Conservation (phyloP, 2,888 invertebrate genomes). For the Phyllotreta cruciferae region DNA sequence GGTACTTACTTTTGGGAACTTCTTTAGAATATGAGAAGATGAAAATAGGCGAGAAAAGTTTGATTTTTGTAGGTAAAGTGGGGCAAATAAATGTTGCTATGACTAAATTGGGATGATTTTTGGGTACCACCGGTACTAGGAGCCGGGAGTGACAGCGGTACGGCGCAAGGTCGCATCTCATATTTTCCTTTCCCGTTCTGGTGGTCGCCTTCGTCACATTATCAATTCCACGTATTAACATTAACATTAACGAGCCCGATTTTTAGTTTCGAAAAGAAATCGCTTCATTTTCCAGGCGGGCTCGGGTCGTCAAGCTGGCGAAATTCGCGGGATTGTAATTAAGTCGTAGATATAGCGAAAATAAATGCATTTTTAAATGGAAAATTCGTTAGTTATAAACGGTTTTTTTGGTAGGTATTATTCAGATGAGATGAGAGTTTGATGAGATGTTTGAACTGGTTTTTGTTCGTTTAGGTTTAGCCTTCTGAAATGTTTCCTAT, state of each 20-base stretch:
- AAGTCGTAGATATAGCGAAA: too few species aligned
- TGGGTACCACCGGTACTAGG: constrained; percentile 4
- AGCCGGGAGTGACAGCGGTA: background rate
- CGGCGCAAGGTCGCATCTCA: constrained; percentile 8
- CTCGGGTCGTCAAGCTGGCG: too few species aligned
- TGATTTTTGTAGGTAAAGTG: background rate
- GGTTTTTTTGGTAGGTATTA: too few species aligned
- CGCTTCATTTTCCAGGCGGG: constrained; percentile 6
- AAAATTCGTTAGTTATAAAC: too few species aligned
- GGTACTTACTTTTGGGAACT: too few species aligned
- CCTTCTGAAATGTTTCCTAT: too few species aligned
- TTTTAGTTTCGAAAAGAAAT: constrained; percentile 13
- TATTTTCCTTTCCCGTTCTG: constrained; percentile 6
- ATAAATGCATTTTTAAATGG: too few species aligned
- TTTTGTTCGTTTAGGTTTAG: background rate
- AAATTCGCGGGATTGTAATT: too few species aligned
- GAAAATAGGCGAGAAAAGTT: background rate
- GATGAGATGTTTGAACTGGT: background rate
- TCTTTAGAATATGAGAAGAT: background rate
- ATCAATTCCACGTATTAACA: constrained; percentile 18
- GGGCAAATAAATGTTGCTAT: background rate
- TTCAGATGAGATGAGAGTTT: too few species aligned
- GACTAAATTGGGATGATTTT: background rate
- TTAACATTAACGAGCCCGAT: constrained; percentile 14
- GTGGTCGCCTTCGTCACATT: constrained; percentile 16